Conservation (phyloP, 2,113 vertebrate genomes). For the Zeus faber region DNA sequence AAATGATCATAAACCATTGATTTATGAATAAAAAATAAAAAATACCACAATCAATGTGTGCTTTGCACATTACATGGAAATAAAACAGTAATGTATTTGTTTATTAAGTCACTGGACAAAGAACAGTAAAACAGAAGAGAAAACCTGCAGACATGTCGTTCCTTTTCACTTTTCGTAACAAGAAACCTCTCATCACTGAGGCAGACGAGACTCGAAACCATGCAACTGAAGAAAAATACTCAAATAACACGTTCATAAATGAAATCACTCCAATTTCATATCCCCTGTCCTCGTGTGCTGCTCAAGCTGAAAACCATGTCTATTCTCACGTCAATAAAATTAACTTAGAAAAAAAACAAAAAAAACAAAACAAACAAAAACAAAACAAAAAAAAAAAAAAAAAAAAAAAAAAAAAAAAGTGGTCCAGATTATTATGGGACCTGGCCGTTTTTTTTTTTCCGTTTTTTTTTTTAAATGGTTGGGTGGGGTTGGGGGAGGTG, state of each 20-base stretch:
- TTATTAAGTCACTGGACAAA: conserved; percentile 85
- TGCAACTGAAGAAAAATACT: conserved; percentile 38
- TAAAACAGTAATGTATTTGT: conserved; percentile 53
- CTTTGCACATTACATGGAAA: conserved; percentile 44
- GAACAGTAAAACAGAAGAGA: conserved; percentile 67
- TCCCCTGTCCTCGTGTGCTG: conserved; percentile 23
- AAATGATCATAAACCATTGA: not conserved
- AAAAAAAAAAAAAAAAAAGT: too few relatives aligned
- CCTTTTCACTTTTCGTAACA: conserved; percentile 47
- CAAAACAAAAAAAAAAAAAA: too few relatives aligned
- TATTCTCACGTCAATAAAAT: conserved; percentile 40
- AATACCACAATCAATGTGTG: not conserved
- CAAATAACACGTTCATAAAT: conserved; percentile 41
- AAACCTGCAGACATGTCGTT: conserved; percentile 24
- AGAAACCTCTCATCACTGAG: conserved; percentile 42
- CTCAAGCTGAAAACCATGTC: conserved; percentile 8
- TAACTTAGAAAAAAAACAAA: conserved; percentile 9
- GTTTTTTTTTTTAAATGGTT: too few relatives aligned
- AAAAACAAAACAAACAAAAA: too few relatives aligned
- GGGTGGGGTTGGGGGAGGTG: not conserved
- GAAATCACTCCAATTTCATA: conserved; percentile 32
- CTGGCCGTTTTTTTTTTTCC: too few relatives aligned
- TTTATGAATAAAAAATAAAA: not conserved
- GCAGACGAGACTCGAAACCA: conserved; percentile 36
- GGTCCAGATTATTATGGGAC: too few relatives aligned